Base-by-base conservation (phyloP, 2,797 vertebrate species). In the Loriculus beryllinus region DNA sequence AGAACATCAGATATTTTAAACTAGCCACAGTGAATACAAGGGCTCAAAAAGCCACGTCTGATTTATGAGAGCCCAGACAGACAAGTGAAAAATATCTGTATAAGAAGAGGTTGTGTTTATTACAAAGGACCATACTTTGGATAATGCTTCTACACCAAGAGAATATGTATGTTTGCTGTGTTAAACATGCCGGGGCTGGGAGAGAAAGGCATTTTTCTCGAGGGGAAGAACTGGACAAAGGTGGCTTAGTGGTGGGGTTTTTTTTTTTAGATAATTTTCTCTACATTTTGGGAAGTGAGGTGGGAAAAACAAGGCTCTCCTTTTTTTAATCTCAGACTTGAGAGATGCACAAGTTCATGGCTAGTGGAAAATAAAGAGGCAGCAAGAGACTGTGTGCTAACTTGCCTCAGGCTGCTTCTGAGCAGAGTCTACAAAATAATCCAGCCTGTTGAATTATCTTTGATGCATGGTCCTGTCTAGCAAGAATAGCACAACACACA, bases 371-470 rank as follows among this genome's bases (percentile, higher is more conserved):
- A 83, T 85, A 86, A 64, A 86, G 19, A 89, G 40, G 51, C 65
- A 92, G 87, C 57, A 87, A 69, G 79, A 93, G 67, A 93, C 84
- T 64, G 42, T 29, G 87, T 77, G 82, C 59, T 94, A 95, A 93
- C 42, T 90, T 92, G 95, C 84, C 90, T 94, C 71, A 39, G 85
- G 88, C 92, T 92, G 62, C 1, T 81, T 94, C 89, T 59, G 49
- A 93, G 80, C 64, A 68, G 23, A 7, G 42, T 59, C 88, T 95
- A 88, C 49, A 95, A 86, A 91, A 93, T 68, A 96, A 95, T 85
- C 70, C 89, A 96, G 86, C 71, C 56, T 94, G 68, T 3, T 92
- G 93, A 96, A 86, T 86, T 94, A 67, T 86, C 90, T 93, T 78
- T 83, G 47, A 68, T 76, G 60, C 82, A 77, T 83, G 68, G 71